phyloP scores from a whole-genome alignment of 2,888 invertebrate genomes.

The Athalia rosae region DNA sequence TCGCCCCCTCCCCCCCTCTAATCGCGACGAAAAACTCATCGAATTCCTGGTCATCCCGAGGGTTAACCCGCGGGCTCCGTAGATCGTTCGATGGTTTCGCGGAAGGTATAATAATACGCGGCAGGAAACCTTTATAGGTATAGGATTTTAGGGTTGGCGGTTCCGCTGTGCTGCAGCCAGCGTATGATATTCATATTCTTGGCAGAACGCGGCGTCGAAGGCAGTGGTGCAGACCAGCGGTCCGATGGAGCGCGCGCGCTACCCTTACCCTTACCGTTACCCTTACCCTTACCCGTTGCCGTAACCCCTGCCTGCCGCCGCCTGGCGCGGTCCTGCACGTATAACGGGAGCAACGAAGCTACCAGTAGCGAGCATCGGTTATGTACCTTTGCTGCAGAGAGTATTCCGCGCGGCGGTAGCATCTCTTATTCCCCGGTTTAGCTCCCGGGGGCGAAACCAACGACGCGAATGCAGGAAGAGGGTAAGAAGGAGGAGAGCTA shows the following conservation, averaged over 20 bases:
- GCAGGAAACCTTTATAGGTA: slow-evolving; percentile 24
- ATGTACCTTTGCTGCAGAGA: slow-evolving; percentile 67
- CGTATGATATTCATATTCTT: slow-evolving; percentile 71
- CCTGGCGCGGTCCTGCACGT: background rate
- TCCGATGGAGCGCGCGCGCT: slow-evolving; percentile 65
- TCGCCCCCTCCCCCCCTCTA: too few species aligned
- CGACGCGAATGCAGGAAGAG: slow-evolving; percentile 44
- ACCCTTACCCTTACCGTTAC: slow-evolving; percentile 60
- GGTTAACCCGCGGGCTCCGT: background rate
- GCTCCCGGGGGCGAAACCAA: slow-evolving; percentile 31
- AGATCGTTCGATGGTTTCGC: background rate
- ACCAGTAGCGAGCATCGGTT: too few species aligned
- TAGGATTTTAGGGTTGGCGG: slow-evolving; percentile 41
- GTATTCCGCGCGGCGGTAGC: slow-evolving; percentile 47
- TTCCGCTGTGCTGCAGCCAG: slow-evolving; percentile 45
- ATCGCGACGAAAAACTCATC: background rate
- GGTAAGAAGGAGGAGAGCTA: slow-evolving; percentile 37
- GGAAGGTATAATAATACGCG: slow-evolving; percentile 22
- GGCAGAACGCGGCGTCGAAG: slow-evolving; percentile 63
- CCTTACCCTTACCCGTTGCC: slow-evolving; percentile 2
- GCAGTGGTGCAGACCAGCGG: slow-evolving; percentile 54
- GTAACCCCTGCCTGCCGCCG: slow-evolving; percentile 9
- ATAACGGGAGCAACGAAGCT: too few species aligned
- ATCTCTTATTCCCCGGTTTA: slow-evolving; percentile 18
- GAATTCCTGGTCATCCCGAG: slow-evolving; percentile 5